Evolutionary conservation across 2,888 invertebrate species (phyloP).

Genomic region (Neuroscelio doddi): DNA sequence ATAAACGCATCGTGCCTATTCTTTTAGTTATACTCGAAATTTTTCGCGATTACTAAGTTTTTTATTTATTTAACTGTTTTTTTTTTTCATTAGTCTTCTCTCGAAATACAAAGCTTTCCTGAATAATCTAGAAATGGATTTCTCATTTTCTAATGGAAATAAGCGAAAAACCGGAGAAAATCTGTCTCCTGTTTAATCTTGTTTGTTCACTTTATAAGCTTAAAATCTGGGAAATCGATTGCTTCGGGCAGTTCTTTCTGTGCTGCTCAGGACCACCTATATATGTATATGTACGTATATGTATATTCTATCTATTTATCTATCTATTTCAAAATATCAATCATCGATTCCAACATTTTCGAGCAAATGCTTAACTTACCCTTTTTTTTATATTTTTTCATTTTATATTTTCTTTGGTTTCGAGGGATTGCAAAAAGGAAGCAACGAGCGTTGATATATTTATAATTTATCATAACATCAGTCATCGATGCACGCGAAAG

Average conservation of each 20-base stretch:
- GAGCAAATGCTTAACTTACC: constrained; percentile 19
- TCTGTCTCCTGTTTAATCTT: constrained; percentile 20
- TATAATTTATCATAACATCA: constrained; percentile 44
- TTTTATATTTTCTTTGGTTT: constrained; percentile 60
- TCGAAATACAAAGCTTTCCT: constrained; percentile 44
- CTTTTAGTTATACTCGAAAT: constrained; percentile 40
- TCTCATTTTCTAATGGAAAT: constrained; percentile 41
- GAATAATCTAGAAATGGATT: constrained; percentile 47
- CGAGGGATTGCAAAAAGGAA: constrained; percentile 47
- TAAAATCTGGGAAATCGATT: constrained; percentile 46
- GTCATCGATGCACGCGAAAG: constrained; percentile 45
- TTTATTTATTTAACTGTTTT: constrained; percentile 17
- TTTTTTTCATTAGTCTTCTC: constrained; percentile 31
- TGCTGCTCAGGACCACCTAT: constrained; percentile 51
- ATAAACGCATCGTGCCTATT: constrained; percentile 47
- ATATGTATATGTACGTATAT: constrained; percentile 54
- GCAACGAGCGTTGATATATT: constrained; percentile 46
- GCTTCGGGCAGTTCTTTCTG: constrained; percentile 44
- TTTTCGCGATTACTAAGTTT: constrained; percentile 40
- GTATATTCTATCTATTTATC: constrained; percentile 45
- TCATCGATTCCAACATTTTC: constrained; percentile 32
- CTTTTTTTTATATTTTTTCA: constrained; percentile 40
- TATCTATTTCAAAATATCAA: constrained; percentile 49
- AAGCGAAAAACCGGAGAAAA: constrained; percentile 45
- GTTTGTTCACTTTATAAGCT: constrained; percentile 33